Evolutionary conservation across 2,113 vertebrate species (phyloP).

Genomic region (Spermophilus dauricus): DNA sequence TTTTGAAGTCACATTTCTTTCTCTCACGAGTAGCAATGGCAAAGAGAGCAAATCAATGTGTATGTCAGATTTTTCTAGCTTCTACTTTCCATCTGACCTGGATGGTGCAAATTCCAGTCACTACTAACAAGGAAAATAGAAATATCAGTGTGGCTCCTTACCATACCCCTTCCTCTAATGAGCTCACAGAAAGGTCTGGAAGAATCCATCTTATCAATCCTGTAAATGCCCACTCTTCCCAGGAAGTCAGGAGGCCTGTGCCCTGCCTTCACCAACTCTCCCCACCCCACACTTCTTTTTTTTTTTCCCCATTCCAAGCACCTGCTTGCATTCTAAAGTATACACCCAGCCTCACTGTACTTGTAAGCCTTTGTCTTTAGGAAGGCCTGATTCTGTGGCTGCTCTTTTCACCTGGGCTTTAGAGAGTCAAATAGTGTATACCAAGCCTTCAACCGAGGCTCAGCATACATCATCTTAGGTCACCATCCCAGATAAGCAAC

Average conservation of each 20-base stretch:
- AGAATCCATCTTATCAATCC: not conserved
- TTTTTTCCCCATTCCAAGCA: not conserved
- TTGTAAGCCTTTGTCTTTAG: not conserved
- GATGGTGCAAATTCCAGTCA: slow-evolving; percentile 44
- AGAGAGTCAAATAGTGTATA: fast-evolving
- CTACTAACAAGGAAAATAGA: slow-evolving; percentile 37
- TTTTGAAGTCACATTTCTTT: slow-evolving; percentile 83
- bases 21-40: slow-evolving; percentile 73
- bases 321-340: not conserved
- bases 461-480: not conserved
- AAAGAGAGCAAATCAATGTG: slow-evolving; percentile 86
- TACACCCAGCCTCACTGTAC: not conserved
- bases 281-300: not conserved
- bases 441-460: not conserved
- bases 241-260: not conserved
- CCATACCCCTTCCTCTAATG: slow-evolving; percentile 48
- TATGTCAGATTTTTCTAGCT: slow-evolving; percentile 84
- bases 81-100: slow-evolving; percentile 79
- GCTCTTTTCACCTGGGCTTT: not conserved
- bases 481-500: not conserved
- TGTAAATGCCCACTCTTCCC: not conserved
- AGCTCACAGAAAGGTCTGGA: slow-evolving; percentile 55
- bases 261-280: not conserved
- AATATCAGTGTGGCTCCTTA: slow-evolving; percentile 8
- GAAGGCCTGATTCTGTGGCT: not conserved